phyloP scores from a whole-genome alignment of 2,797 vertebrate species.

The Sebastes trivittatus region DNA sequence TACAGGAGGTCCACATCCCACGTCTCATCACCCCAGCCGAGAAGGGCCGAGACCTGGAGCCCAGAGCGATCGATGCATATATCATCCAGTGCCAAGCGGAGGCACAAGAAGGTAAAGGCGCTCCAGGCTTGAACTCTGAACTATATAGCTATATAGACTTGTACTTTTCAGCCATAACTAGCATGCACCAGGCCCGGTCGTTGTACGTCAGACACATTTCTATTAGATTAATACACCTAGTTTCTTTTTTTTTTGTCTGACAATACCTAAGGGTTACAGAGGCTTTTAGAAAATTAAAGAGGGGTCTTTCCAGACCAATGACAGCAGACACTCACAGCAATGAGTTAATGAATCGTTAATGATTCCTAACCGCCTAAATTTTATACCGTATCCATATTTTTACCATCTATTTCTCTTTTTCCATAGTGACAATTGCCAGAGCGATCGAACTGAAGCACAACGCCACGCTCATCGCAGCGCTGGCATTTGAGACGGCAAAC shows the following conservation, averaged over 20 bases:
- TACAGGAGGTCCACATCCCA: constrained; percentile 91
- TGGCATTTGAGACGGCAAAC: constrained; percentile 95
- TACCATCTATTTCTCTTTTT: neutral
- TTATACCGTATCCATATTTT: neutral
- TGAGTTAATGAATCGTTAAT: neutral
- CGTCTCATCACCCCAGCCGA: constrained; percentile 93
- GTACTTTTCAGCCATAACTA: too few relatives aligned
- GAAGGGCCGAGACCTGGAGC: constrained; percentile 94
- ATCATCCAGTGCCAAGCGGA: constrained; percentile 96
- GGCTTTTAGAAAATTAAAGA: too few relatives aligned
- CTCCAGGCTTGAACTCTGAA: neutral
- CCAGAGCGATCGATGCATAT: constrained; percentile 91
- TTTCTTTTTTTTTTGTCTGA: neutral
- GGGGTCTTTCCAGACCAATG: neutral
- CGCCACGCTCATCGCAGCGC: constrained; percentile 91
- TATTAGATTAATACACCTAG: neutral
- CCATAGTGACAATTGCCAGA: constrained; percentile 94
- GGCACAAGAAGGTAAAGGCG: constrained; percentile 93
- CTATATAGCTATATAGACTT: neutral
- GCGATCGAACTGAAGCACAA: constrained; percentile 98
- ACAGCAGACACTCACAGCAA: neutral
- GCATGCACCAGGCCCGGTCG: too few relatives aligned
- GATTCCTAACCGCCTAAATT: neutral
- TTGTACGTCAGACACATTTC: neutral
- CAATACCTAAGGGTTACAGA: too few relatives aligned